Conservation (phyloP, 2,113 vertebrate species). For the Antechinus flavipes region DNA sequence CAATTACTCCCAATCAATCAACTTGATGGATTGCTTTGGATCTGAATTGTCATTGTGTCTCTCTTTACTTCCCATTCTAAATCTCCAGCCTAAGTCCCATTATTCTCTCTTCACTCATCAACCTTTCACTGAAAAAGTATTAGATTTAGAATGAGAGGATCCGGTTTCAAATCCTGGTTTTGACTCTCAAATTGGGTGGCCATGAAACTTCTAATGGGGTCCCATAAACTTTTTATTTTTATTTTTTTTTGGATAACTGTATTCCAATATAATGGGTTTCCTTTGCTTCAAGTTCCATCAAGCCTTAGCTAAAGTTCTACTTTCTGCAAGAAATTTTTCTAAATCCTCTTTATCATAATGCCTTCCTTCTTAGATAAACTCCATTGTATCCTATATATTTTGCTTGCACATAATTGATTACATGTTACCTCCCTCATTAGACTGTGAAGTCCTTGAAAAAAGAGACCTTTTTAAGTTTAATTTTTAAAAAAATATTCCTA, state of each 20-base stretch:
- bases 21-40: background rate
- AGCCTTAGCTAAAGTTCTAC: background rate
- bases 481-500: background rate
- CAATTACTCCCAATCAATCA: background rate
- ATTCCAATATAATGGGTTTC: too few relatives aligned
- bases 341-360: background rate
- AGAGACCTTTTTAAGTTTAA: background rate
- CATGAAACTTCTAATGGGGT: background rate
- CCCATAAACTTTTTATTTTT: background rate
- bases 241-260: too few relatives aligned
- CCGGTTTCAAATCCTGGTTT: background rate
- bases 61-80: background rate
- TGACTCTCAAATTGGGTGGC: background rate
- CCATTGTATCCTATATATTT: background rate
- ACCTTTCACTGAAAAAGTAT: background rate
- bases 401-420: background rate
- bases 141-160: background rate
- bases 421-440: background rate
- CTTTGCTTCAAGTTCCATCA: background rate
- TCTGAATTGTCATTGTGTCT: background rate
- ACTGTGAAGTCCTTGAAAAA: background rate
- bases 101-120: conserved; percentile 21
- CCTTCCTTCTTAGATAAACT: background rate
- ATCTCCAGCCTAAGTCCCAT: background rate
- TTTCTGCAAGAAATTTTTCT: background rate